phyloP scores from a whole-genome alignment of 2,113 vertebrate genomes.

The Percina caprodes region DNA sequence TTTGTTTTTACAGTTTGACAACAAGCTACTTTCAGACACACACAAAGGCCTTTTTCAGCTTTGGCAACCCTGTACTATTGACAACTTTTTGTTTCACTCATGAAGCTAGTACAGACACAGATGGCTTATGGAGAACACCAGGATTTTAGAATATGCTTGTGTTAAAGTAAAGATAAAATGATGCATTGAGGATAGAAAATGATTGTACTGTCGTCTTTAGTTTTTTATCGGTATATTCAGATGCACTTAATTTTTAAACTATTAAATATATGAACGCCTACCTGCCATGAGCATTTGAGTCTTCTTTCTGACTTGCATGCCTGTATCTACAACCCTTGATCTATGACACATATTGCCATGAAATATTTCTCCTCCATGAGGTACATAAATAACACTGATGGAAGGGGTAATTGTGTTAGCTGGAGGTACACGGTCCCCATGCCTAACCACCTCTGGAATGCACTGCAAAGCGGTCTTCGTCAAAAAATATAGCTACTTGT shows the following conservation, averaged over 20 bases:
- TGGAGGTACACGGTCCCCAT: neutral
- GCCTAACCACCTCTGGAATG: slow-evolving; percentile 42
- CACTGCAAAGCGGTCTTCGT: slow-evolving; percentile 49
- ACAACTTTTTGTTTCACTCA: too few relatives aligned
- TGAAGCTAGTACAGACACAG: too few relatives aligned
- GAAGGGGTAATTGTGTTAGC: neutral
- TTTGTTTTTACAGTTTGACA: too few relatives aligned
- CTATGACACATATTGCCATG: slow-evolving; percentile 1
- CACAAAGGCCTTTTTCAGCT: too few relatives aligned
- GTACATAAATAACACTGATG: slow-evolving; percentile 37
- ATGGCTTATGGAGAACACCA: too few relatives aligned
- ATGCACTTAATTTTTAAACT: neutral
- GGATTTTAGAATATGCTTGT: too few relatives aligned
- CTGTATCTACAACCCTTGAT: slow-evolving; percentile 8
- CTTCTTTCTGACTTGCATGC: neutral
- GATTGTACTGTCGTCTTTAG: too few relatives aligned
- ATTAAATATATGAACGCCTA: neutral
- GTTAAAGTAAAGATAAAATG: too few relatives aligned
- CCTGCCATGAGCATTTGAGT: neutral
- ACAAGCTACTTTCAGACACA: too few relatives aligned
- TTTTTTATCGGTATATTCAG: neutral
- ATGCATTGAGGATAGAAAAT: too few relatives aligned
- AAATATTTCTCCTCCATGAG: slow-evolving; percentile 3
- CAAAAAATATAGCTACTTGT: slow-evolving; percentile 68
- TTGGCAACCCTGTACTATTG: too few relatives aligned